Evolutionary conservation across 35 echinoderm and acorn worm genomes (phyloP).

Genomic region (Nesometra sesokonis): DNA sequence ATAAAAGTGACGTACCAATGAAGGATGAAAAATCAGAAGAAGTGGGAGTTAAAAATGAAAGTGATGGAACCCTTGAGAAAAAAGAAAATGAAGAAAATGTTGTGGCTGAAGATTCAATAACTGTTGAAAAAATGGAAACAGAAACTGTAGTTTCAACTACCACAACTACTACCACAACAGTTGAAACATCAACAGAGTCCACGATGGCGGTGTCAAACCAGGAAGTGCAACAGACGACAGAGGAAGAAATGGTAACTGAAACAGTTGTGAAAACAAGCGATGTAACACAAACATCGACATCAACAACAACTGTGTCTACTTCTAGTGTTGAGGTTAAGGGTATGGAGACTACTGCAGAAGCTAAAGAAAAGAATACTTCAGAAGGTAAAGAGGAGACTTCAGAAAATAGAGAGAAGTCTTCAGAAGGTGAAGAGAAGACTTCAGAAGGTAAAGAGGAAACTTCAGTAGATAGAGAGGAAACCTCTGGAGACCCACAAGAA

Average conservation of each 20-base stretch:
- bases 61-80: background rate
- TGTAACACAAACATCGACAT: background rate
- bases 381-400: background rate
- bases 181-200: too few relatives aligned
- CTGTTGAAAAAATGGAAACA: background rate
- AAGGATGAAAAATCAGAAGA: background rate
- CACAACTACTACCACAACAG: background rate
- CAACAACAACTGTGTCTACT: background rate
- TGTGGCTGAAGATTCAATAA: conserved; percentile 16
- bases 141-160: background rate
- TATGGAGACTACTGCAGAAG: background rate
- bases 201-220: background rate
- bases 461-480: background rate
- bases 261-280: background rate
- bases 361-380: conserved; percentile 1
- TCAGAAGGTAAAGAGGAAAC: background rate
- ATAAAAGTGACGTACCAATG: background rate
- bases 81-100: conserved; percentile 23
- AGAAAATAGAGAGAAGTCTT: background rate
- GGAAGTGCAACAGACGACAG: background rate
- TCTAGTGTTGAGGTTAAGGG: background rate
- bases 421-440: background rate
- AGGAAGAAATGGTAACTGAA: background rate
- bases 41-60: background rate
- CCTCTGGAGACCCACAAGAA: background rate